A percentile compares a stretch with the other conserved stretches of the same genome.
These are phyloP conservation scores for Chamaea fasciata DNA, from an alignment of 2,113 vertebrate genomes.

Conservation along the genomic window DNA sequence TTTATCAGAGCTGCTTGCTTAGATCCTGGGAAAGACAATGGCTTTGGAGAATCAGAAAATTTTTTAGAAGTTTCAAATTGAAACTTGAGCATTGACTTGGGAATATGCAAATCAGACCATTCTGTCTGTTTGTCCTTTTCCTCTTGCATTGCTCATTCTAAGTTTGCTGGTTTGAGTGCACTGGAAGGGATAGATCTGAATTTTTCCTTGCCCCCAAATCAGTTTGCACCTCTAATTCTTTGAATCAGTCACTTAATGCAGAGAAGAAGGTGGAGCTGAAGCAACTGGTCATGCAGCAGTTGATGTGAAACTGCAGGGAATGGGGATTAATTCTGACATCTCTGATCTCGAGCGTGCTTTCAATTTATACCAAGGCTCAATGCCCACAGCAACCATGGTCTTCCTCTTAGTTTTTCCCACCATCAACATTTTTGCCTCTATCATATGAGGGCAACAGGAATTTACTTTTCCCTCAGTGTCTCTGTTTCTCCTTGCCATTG, in stretches of 20 bases:
- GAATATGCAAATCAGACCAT: background rate
- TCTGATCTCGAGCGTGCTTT: background rate
- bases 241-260: background rate
- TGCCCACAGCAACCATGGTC: background rate
- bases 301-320: background rate
- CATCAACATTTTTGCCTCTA: background rate
- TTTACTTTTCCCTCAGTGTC: background rate
- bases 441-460: background rate
- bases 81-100: accelerated
- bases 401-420: background rate
- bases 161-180: background rate
- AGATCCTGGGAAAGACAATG: background rate
- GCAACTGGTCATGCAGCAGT: background rate
- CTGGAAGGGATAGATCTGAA: background rate
- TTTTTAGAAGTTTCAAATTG: background rate
- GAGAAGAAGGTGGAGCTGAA: background rate
- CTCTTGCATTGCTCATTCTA: background rate
- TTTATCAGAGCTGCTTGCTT: background rate
- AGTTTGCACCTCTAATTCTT: background rate
- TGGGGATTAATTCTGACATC: constrained; percentile 53
- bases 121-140: background rate
- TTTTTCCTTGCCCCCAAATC: background rate
- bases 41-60: background rate
- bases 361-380: background rate
- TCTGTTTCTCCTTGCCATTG: background rate